Conservation (phyloP, 2,888 invertebrate species). For the Caenorhabditis macrosperma region DNA sequence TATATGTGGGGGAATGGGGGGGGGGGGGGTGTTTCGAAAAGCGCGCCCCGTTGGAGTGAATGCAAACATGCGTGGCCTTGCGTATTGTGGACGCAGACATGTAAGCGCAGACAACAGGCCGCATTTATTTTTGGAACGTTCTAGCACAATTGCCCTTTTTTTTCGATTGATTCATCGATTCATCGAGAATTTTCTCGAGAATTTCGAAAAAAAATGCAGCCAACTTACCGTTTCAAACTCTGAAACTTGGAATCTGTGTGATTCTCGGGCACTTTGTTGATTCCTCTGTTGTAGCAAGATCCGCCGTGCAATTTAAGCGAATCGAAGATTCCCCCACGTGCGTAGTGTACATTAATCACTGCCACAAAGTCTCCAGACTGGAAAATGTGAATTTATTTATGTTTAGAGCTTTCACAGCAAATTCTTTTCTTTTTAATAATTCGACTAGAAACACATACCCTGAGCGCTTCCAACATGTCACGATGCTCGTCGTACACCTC, state of each 20-base stretch:
- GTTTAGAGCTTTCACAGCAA: background rate
- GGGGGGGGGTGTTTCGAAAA: too few species aligned
- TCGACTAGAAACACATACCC: background rate
- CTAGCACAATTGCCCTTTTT: too few species aligned
- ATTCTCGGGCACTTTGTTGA: background rate
- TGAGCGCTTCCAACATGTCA: background rate
- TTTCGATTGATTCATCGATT: too few species aligned
- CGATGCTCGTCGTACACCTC: constrained; percentile 27
- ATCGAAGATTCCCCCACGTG: background rate
- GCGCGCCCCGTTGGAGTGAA: too few species aligned
- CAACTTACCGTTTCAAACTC: background rate
- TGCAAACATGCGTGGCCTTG: too few species aligned
- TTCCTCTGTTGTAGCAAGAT: background rate
- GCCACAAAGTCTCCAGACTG: constrained; percentile 30
- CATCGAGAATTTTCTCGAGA: too few species aligned
- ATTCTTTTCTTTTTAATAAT: background rate
- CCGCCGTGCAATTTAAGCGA: constrained; percentile 5
- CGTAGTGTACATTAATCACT: constrained; percentile 16
- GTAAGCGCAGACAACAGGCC: too few species aligned
- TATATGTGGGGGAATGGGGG: too few species aligned
- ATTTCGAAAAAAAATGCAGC: too few species aligned
- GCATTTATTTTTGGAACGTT: too few species aligned
- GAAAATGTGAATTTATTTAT: background rate
- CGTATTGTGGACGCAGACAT: too few species aligned
- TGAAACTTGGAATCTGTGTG: background rate